Evolutionary conservation across 2,113 vertebrate genomes (phyloP), one percentile per base, ranked within the genome.

Genomic region (Callaeas wilsoni): DNA sequence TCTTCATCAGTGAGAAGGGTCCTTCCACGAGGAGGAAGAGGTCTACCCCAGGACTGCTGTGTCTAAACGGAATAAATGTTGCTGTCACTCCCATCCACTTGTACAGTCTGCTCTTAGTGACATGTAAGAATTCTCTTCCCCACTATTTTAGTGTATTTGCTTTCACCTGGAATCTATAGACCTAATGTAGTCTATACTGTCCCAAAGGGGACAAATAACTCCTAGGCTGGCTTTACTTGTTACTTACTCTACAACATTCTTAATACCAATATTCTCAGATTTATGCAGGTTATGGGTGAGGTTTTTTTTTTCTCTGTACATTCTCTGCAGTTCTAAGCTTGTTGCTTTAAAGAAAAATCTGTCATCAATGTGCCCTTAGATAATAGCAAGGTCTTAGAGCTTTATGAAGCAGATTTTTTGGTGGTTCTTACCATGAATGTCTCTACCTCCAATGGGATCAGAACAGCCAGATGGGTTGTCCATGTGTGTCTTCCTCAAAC

Each of bases 1-100:
- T 86, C 47, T 70, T 74, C 18, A 30, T 70, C 50, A 52, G 0
- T 4, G 25, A 64, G 60, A 59, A 59, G 19, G 25, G 12, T 69
- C 6, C 4, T 78, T 14, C 25, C 7, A 4, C 0, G 0, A 9
- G 15, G 18, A 63, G 42, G 56, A 55, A 81, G 50, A 60, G 5
- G 23, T 56, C 46, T 85, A 13, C 32, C 27, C 13, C 10, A 49
- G 32, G 19, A 49, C 23, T 53, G 11, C 33, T 84, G 47, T 49
- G 21, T 52, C 22, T 85, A 84, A 84, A 35, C 11, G 13, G 30
- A 65, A 70, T 41, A 41, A 26, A 44, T 57, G 25, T 84, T 26
- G 60, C 21, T 62, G 25, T 41, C 23, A 5, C 6, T 64, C 33
- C 33, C 10, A 47, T 60, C 30, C 65, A 23, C 18, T 64, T 39